Conservation (phyloP, 2,888 invertebrate species). For the Lithosia quadra region DNA sequence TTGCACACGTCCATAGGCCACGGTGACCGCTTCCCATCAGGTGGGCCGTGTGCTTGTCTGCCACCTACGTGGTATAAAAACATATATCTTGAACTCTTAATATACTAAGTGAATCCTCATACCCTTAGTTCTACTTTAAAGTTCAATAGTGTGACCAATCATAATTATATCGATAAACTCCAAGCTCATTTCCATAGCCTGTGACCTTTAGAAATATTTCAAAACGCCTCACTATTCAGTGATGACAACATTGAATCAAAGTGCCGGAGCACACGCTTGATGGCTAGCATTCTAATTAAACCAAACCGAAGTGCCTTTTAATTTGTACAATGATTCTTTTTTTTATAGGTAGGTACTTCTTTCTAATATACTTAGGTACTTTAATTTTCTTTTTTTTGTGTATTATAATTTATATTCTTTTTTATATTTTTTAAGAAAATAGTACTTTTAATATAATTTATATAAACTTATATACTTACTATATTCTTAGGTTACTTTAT, state of each 20-base stretch:
- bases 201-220: conserved; percentile 37
- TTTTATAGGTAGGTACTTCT: too few relatives aligned
- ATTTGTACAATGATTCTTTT: conserved; percentile 39
- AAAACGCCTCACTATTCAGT: conserved; percentile 29
- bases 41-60: too few relatives aligned
- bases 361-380: too few relatives aligned
- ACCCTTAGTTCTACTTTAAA: not conserved
- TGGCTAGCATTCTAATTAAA: conserved; percentile 38
- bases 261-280: conserved; percentile 41
- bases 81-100: not conserved
- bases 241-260: conserved; percentile 40
- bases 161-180: conserved; percentile 11
- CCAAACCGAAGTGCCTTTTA: conserved; percentile 35
- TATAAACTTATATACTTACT: too few relatives aligned
- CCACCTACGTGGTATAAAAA: too few relatives aligned
- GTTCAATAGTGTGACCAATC: conserved; percentile 7
- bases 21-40: too few relatives aligned
- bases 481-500: too few relatives aligned
- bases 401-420: too few relatives aligned
- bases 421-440: too few relatives aligned
- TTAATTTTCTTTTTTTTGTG: too few relatives aligned
- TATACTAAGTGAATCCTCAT: not conserved
- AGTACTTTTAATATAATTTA: too few relatives aligned
- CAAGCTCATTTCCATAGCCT: not conserved
- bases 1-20: too few relatives aligned